Base-by-base conservation (phyloP, 2,888 invertebrate species). In the Melanostoma mellinum region DNA sequence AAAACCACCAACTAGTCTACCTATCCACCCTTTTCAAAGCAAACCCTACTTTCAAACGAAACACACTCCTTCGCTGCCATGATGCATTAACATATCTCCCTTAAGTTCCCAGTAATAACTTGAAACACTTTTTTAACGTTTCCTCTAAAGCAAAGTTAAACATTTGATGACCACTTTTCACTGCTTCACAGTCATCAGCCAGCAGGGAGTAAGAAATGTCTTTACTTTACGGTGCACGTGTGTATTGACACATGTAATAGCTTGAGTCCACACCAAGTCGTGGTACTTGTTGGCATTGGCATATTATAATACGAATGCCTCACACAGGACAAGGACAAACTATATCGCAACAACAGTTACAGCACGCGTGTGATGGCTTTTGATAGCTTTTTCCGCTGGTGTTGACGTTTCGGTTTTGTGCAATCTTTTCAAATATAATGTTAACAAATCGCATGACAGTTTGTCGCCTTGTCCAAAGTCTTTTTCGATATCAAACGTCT, bases 221-320 rank as follows among this genome's bases (percentile, higher is more conserved):
- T n/a, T n/a, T n/a, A 20, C 20, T 20, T n/a, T 20, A 20, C 20
- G 20, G 20, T 78, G 68, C 77, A 82, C 77, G 73, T 78, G 73
- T 68, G 56, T 78, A 82, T 69, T 78, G 73, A 82, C 73, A 68
- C 73, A 69, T 69, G 63, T 44, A 53, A 77, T 42, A 65, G 33
- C 44, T 71, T 44, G 61, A 10, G 42, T 68, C 42, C 33, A 44
- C 60, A 20, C 50, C 3, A 10, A 10, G 10, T 20, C 44, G 52
- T 56, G 30, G 4, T 30, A 8, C 38, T 69, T 6, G 50, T 60
- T 50, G 32, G 20, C 46, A 8, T 48, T n/a, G n/a, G n/a, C n/a
- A n/a, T n/a, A n/a, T n/a, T n/a, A 10, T 53, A 6, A 20, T 52
- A 52, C 61, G 38, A 10, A 35, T 67, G 52, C 46, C 53, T 65